These are phyloP conservation scores for Serilophus lunatus DNA, from an alignment of 2,113 vertebrate species.

Conservation along the genomic window DNA sequence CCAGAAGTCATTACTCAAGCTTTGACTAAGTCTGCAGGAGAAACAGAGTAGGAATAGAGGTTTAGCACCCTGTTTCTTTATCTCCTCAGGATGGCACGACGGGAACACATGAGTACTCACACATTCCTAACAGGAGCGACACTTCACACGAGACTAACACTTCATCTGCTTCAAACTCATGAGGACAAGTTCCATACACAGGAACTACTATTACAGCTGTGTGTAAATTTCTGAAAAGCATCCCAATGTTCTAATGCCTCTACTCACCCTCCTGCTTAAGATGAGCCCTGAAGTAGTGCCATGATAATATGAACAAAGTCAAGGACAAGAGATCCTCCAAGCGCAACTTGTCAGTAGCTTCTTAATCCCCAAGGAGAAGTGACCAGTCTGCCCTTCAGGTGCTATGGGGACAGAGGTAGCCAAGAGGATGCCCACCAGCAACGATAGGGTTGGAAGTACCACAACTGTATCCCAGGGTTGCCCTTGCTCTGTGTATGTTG, in stretches of 20 bases:
- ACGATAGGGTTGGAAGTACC: not conserved
- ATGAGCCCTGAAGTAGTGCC: not conserved
- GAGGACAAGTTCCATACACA: not conserved
- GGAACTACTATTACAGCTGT: not conserved
- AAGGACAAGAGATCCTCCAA: not conserved
- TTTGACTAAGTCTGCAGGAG: not conserved
- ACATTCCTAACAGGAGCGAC: not conserved
- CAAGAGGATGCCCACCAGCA: not conserved
- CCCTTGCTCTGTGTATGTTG: not conserved
- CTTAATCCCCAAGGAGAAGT: not conserved
- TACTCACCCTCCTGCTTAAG: not conserved
- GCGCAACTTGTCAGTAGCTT: not conserved
- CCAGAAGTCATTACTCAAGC: not conserved
- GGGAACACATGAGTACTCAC: not conserved
- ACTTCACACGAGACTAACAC: not conserved
- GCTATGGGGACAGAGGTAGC: not conserved
- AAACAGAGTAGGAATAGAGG: not conserved
- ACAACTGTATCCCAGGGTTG: not conserved
- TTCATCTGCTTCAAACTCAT: not conserved
- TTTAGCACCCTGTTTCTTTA: not conserved
- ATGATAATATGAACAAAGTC: not conserved
- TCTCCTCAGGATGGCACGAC: accelerated
- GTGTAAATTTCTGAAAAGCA: not conserved
- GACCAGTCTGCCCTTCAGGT: not conserved
- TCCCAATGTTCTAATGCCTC: not conserved